Evolutionary conservation across 2,797 vertebrate species (phyloP).

Genomic region (Rhinophrynus dorsalis): DNA sequence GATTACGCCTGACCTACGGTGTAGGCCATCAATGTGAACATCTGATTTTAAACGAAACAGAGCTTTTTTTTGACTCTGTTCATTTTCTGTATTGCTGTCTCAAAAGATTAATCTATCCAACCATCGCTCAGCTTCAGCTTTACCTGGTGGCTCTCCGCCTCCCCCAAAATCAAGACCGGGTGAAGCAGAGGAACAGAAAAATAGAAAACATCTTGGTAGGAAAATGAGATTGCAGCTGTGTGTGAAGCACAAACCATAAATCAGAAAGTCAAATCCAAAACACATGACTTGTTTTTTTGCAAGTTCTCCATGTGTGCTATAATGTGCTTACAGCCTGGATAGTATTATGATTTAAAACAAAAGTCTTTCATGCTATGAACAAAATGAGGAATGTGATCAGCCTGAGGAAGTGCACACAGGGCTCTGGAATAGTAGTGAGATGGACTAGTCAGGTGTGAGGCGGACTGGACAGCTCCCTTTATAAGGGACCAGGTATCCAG

Average conservation of each 20-base stretch:
- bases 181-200: slow-evolving; percentile 78
- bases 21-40: too few relatives aligned
- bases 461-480: slow-evolving; percentile 27
- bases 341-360: slow-evolving; percentile 98
- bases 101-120: slow-evolving; percentile 3
- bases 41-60: too few relatives aligned
- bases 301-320: slow-evolving; percentile 94
- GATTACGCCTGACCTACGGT: too few relatives aligned
- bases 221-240: slow-evolving; percentile 89
- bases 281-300: slow-evolving; percentile 96
- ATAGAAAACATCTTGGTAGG: slow-evolving; percentile 79
- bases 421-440: slow-evolving; percentile 63
- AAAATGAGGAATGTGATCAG: slow-evolving; percentile 76
- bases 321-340: slow-evolving; percentile 97
- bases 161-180: slow-evolving; percentile 69
- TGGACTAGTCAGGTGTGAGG: slow-evolving; percentile 69
- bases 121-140: slow-evolving; percentile 12
- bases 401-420: slow-evolving; percentile 63
- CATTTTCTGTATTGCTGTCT: background rate
- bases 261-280: slow-evolving; percentile 92
- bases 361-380: slow-evolving; percentile 90
- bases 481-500: background rate
- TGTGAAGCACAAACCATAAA: slow-evolving; percentile 82
- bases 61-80: too few relatives aligned
- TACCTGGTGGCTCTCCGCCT: slow-evolving; percentile 77